Base-by-base conservation (phyloP, 2,888 invertebrate species). In the Dexiosoma caninum region DNA sequence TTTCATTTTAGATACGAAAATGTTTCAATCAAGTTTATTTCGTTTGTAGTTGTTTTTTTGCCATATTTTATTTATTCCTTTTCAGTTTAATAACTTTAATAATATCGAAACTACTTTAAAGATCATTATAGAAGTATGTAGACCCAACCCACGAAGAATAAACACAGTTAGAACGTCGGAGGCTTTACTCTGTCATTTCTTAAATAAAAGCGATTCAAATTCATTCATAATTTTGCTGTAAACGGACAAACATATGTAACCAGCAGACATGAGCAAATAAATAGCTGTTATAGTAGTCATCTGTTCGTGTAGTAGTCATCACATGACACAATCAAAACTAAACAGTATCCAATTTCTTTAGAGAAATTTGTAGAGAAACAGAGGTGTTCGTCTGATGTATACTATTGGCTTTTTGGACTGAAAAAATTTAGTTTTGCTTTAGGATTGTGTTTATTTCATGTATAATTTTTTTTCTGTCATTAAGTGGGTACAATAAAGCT, bases 111-210 rank as follows among this genome's bases (percentile, higher is more conserved):
- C 77, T 69, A 59, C 74, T 74, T 72, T 5, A 37, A 35, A 72
- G 14, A 55, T 46, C 40, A 55, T 55, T 67, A 57, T 30, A 40
- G n/a, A n/a, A n/a, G n/a, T n/a, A n/a, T 32, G 49, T 27, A 55
- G 30, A 55, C 51, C 44, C 81, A 75, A 75, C 81, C 78, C 75
- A 81, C 81, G 72, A 74, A 53, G n/a, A 71, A 30, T 66, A 23
- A 59, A 66, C 14, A 42, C 42, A 42, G 67, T 74, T 64, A 74
- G 74, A 81, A 74, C 55, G 62, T 60, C 60, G 57, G 69, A 57
- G 74, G 69, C 46, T 75, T 78, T 66, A 32, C 27, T 30, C 2
- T 64, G 23, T 42, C 32, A 35, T 46, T 37, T 8, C 21, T 5
- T 44, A 55, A 37, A n/a, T n/a, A n/a, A n/a, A n/a, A n/a, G n/a